phyloP scores from a whole-genome alignment of 2,888 invertebrate species.

The Chrysodeixis includens region DNA sequence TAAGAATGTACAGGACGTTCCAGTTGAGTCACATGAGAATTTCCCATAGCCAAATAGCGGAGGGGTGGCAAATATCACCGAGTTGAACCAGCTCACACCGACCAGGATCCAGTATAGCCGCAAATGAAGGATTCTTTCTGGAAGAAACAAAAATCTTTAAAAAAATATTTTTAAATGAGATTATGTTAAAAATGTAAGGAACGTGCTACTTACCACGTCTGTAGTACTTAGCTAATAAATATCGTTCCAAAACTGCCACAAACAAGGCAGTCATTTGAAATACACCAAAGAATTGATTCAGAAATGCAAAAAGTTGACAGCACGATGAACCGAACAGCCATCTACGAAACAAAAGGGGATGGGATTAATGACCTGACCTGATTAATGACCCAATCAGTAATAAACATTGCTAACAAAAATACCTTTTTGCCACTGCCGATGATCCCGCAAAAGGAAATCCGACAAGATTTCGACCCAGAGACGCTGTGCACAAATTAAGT shows the following conservation, averaged over 20 bases:
- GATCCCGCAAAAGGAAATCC: slow-evolving; percentile 88
- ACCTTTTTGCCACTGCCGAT: slow-evolving; percentile 88
- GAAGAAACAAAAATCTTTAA: slow-evolving; percentile 51
- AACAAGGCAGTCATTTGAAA: slow-evolving; percentile 87
- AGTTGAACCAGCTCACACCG: slow-evolving; percentile 80
- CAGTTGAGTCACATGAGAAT: slow-evolving; percentile 86
- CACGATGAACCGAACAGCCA: slow-evolving; percentile 88
- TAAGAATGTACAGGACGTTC: slow-evolving; percentile 82
- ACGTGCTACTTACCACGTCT: slow-evolving; percentile 77
- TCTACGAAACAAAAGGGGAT: slow-evolving; percentile 72
- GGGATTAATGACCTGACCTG: neutral
- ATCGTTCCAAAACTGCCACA: slow-evolving; percentile 86
- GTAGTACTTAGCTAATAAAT: slow-evolving; percentile 82
- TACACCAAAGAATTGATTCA: slow-evolving; percentile 88
- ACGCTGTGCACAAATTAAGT: slow-evolving; percentile 87
- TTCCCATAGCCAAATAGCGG: slow-evolving; percentile 86
- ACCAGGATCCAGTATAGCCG: slow-evolving; percentile 82
- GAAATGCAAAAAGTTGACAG: slow-evolving; percentile 88
- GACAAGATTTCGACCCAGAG: slow-evolving; percentile 85
- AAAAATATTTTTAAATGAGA: slow-evolving; percentile 14
- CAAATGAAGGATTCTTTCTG: slow-evolving; percentile 81
- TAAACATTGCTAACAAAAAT: slow-evolving; percentile 19
- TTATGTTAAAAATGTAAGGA: neutral
- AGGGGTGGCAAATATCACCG: slow-evolving; percentile 81
- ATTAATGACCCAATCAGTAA: neutral